phyloP scores from a whole-genome alignment of 2,113 vertebrate species.

The Capreolus pygargus region DNA sequence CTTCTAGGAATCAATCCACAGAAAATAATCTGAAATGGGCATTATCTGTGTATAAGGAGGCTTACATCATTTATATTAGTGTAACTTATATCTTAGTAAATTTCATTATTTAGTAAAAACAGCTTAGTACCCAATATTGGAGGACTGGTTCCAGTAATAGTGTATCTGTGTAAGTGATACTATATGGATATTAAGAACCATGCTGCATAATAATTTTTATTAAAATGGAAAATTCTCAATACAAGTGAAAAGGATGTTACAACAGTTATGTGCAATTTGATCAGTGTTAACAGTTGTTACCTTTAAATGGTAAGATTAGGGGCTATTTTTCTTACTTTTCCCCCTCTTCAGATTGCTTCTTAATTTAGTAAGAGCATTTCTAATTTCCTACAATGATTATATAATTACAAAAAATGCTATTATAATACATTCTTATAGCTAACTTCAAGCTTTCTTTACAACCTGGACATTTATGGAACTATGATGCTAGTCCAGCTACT shows the following conservation, averaged over 20 bases:
- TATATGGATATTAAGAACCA: background rate
- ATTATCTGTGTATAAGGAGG: background rate
- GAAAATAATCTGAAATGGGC: background rate
- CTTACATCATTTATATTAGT: background rate
- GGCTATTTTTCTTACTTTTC: background rate
- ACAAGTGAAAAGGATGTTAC: background rate
- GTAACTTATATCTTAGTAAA: background rate
- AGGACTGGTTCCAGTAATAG: background rate
- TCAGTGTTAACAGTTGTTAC: background rate
- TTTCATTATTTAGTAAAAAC: background rate
- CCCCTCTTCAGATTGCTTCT: background rate
- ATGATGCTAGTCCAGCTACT: background rate
- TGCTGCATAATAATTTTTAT: conserved; percentile 3
- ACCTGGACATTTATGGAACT: background rate
- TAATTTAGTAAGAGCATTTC: background rate
- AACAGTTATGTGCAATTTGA: background rate
- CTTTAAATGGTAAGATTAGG: background rate
- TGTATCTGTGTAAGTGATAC: background rate
- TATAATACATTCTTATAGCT: background rate
- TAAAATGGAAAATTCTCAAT: conserved; percentile 16
- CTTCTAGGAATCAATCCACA: background rate
- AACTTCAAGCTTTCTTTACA: background rate
- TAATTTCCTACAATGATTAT: background rate
- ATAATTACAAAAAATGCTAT: background rate
- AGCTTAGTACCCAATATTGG: background rate